Evolutionary conservation across 1,140 invertebrate genomes (phyloP), one percentile per base, ranked within the genome.

Genomic region (Teleopsis dalmanni): DNA sequence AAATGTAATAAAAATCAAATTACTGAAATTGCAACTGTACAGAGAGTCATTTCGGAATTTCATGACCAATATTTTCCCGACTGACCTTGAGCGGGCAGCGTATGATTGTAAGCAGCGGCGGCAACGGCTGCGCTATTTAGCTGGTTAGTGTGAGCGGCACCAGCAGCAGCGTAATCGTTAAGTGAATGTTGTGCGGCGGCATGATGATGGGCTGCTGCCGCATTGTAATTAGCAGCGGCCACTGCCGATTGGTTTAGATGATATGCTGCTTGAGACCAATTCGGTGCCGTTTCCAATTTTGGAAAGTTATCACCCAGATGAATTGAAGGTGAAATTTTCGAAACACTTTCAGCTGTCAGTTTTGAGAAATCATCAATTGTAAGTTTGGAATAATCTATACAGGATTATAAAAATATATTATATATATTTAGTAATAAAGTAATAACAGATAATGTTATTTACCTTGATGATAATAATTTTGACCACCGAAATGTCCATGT

Each of bases 281-380:
- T 68, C 10, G 68, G 59, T 26, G 73, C 61, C 31, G 72, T 59
- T 23, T 70, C 70, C 35, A 69, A 54, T 44, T 72, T 65, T 1
- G 72, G 61, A 50, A 73, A 75, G 47, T 64, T 60, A 19, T 66
- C 61, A 49, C 53, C 57, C 18, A 62, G 35, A 36, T 65, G 63
- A 43, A 66, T 26, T 10, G 62, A 63, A 8, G 76, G 73, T 47
- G 71, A 66, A 56, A 72, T 70, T 59, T 72, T 72, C 7, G 70
- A 68, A n/a, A 67, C 62, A 47, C 69, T 70, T 47, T 78, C 78
- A 14, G 73, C 65, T 18, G 77, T 63, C 26, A 78, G 67, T 56
- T 79, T 78, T 9, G 77, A 76, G 57, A 78, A 79, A 47, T 72
- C 71, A 54, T 73, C 71, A 13, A 70, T 67, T 50, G 72, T 69